Base-by-base conservation (phyloP, 2,113 vertebrate genomes). In the Typhlomys cinereus region DNA sequence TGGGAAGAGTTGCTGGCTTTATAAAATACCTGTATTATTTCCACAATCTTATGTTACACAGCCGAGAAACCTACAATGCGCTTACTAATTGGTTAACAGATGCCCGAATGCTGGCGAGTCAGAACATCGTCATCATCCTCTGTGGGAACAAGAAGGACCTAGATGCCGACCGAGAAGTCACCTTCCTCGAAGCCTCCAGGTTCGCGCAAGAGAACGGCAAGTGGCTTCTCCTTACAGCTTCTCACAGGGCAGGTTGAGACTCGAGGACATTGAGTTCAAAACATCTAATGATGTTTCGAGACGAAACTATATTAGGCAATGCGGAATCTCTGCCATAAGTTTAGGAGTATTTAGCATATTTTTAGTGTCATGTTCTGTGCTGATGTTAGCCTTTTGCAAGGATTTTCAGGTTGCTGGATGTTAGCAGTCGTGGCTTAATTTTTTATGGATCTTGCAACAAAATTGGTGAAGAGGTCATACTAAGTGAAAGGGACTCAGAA, bases 61-160 rank as follows among this genome's bases (percentile, higher is more conserved):
- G 98, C 97, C 98, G 98, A 88, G 98, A 98, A 97, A 98, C 98
- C 94, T 98, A 98, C 97, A 98, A 98, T 94, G 98, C 98, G 7
- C 98, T 98, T 97, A 98, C 98, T 94, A 98, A 98, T 96, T 98
- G 98, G 98, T 86, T 98, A 96, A 98, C 98, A 12, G 98, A 98
- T 96, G 98, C 98, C 94, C 96, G 98, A 89, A 98, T 98, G 98
- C 95, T 98, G 92, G 98, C 98, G 48, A 98, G 98, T 88, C 98
- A 98, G 96, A 98, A 97, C 94, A 98, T 98, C 36, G 98, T 98
- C 66, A 98, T 98, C 95, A 98, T 98, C 82, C 97, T 98, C 41
- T 98, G 98, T 11, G 98, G 98, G 88, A 98, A 98, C 97, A 98
- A 98, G 96, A 98, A 98, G 93, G 98, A 98, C 97, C 97, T 98